These are phyloP conservation scores for Zygaena filipendulae DNA, from an alignment of 2,888 invertebrate species.

Conservation along the genomic window DNA sequence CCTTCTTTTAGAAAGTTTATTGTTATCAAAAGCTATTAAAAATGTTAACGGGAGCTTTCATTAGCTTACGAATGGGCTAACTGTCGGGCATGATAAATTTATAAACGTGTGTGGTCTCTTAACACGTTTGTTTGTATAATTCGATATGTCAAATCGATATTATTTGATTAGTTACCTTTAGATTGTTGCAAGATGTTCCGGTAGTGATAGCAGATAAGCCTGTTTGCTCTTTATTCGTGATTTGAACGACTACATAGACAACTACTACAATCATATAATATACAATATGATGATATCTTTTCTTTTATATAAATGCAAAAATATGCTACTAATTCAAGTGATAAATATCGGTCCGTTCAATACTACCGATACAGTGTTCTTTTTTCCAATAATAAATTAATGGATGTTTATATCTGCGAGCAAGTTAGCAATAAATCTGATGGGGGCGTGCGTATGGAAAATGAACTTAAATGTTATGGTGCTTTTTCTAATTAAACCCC, in stretches of 20 bases:
- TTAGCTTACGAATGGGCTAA: conserved; percentile 16
- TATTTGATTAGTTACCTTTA: conserved; percentile 29
- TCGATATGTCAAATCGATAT: conserved; percentile 27
- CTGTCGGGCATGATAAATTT: conserved; percentile 31
- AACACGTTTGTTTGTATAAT: conserved; percentile 13
- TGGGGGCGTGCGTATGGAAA: conserved; percentile 53
- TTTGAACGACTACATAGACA: too few species aligned
- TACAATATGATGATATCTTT: too few species aligned
- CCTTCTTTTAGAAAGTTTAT: too few species aligned
- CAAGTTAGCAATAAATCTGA: conserved; percentile 55
- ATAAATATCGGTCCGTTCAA: too few species aligned
- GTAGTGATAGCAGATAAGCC: too few species aligned
- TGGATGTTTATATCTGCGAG: conserved; percentile 61
- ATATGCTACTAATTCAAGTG: too few species aligned
- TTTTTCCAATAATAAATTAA: conserved; percentile 40
- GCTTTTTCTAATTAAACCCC: conserved; percentile 64
- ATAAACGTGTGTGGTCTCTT: conserved; percentile 31
- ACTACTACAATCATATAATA: too few species aligned
- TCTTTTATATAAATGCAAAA: too few species aligned
- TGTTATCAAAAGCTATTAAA: conserved; percentile 1
- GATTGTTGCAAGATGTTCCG: too few species aligned
- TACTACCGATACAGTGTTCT: too few species aligned
- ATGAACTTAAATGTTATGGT: conserved; percentile 56
- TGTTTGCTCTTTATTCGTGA: too few species aligned
- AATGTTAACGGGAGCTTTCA: conserved; percentile 11